Evolutionary conservation across 1,140 invertebrate species (phyloP).

Genomic region (Nylanderia fulva): DNA sequence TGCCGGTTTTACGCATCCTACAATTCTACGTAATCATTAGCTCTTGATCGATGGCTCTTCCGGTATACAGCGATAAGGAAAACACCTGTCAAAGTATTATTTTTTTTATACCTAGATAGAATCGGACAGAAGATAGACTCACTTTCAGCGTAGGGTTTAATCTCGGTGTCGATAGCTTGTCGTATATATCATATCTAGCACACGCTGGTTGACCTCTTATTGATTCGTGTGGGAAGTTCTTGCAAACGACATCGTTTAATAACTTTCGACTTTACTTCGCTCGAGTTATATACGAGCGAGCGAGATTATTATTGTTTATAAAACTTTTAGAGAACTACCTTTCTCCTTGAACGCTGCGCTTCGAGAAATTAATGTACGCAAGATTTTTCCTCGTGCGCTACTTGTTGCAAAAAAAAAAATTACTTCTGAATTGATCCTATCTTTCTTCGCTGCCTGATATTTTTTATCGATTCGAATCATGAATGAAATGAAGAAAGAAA

Average conservation of each 20-base stretch:
- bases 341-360: neutral
- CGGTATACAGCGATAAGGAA: neutral
- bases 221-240: slow-evolving; percentile 53
- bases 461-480: neutral
- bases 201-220: neutral
- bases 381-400: neutral
- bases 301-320: slow-evolving; percentile 41
- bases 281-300: neutral
- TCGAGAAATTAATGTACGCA: neutral
- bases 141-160: neutral
- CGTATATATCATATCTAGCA: neutral
- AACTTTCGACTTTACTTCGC: slow-evolving; percentile 18
- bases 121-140: neutral
- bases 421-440: neutral
- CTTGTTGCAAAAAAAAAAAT: neutral
- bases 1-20: neutral
- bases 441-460: neutral
- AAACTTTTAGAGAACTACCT: slow-evolving; percentile 30
- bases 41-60: neutral
- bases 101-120: neutral
- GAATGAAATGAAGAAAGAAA: neutral
- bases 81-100: neutral
- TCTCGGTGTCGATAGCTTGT: slow-evolving; percentile 2
- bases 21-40: neutral
- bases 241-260: slow-evolving; percentile 14